Evolutionary conservation across 2,113 vertebrate species (phyloP).

Genomic region (Zosterops japonicus): DNA sequence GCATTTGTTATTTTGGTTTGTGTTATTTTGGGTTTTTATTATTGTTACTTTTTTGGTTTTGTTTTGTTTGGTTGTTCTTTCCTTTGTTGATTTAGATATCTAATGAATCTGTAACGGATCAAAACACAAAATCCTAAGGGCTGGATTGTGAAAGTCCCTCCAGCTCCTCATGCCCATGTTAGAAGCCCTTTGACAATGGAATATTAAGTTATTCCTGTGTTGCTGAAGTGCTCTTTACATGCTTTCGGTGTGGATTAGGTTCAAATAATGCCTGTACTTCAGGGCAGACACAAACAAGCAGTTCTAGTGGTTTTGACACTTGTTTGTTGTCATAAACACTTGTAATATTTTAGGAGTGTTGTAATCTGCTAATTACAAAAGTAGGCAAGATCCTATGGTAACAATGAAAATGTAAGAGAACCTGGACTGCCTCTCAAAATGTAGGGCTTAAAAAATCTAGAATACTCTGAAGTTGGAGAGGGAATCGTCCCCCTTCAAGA

Average conservation of each 20-base stretch:
- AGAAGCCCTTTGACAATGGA: background rate
- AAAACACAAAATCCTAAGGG: background rate
- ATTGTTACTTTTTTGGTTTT: background rate
- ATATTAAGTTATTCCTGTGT: background rate
- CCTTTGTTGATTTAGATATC: background rate
- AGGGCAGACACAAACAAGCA: background rate
- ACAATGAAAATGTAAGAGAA: background rate
- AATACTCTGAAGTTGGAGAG: background rate
- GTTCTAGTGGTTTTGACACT: background rate
- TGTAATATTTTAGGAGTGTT: background rate
- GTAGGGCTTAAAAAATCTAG: background rate
- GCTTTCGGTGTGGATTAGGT: background rate
- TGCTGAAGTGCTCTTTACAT: background rate
- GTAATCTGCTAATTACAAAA: background rate
- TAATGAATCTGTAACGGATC: background rate
- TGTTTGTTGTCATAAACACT: background rate
- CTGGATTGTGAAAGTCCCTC: background rate
- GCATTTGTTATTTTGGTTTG: background rate
- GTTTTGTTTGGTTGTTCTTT: background rate
- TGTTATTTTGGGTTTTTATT: background rate
- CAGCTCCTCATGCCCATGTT: background rate
- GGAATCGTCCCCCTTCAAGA: background rate
- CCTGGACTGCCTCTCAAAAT: background rate
- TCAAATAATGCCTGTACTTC: background rate
- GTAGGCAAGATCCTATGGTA: background rate